These are phyloP conservation scores for Echeneis naucrates DNA, from an alignment of 2,797 vertebrate genomes.

Conservation along the genomic window DNA sequence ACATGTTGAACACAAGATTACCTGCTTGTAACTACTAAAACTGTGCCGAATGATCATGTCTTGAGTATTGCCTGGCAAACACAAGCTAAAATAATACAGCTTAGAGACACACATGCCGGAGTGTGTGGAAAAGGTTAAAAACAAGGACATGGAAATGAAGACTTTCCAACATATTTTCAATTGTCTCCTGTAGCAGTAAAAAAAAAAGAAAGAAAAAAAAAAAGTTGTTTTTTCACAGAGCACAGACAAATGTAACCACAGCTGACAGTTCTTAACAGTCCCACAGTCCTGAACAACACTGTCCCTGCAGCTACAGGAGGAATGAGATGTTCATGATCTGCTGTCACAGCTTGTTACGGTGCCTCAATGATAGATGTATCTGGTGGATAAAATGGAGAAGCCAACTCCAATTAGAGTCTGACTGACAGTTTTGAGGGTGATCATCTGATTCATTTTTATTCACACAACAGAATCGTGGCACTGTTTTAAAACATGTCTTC, in stretches of 20 bases:
- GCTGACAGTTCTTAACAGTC: background rate
- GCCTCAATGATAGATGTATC: background rate
- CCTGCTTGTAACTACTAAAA: background rate
- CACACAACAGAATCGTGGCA: background rate
- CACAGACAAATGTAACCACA: background rate
- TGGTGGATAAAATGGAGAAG: background rate
- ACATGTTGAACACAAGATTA: background rate
- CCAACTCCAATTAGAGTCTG: background rate
- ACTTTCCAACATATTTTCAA: conserved; percentile 1
- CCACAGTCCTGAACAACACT: background rate
- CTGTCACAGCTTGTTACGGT: background rate
- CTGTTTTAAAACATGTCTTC: background rate
- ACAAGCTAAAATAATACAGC: conserved; percentile 51
- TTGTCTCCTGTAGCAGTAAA: conserved; percentile 9
- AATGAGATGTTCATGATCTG: background rate
- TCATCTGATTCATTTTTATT: background rate
- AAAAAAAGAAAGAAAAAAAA: no score
- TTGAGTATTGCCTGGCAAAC: conserved; percentile 48
- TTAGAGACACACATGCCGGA: conserved; percentile 29
- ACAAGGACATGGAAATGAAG: conserved; percentile 14
- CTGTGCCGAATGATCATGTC: conserved; percentile 1
- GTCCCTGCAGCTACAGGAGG: background rate
- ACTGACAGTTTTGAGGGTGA: background rate
- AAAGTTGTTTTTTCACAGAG: background rate
- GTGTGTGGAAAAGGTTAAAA: conserved; percentile 26